A percentile compares a stretch with the other conserved stretches of the same genome.
These are phyloP conservation scores for Peromyscus aztecus DNA, from an alignment of 2,797 vertebrate species.

Conservation along the genomic window DNA sequence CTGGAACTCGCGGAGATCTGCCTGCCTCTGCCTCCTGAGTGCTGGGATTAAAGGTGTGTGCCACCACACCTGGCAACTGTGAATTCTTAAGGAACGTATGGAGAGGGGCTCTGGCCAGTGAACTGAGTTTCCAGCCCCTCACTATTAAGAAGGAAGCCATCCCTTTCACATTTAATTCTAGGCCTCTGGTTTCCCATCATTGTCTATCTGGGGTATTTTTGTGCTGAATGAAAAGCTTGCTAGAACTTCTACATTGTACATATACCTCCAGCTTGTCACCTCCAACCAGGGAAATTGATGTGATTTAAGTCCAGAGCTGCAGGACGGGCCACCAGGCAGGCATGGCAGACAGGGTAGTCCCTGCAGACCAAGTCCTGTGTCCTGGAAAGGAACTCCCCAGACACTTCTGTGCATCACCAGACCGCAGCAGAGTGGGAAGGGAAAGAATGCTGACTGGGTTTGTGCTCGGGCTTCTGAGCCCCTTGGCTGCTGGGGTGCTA, in stretches of 20 bases:
- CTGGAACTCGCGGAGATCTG: neutral
- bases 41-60: neutral
- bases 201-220: neutral
- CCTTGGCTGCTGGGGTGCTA: neutral
- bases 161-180: constrained; percentile 39
- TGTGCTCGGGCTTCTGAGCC: constrained; percentile 57
- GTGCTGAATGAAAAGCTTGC: neutral
- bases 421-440: constrained; percentile 26
- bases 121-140: neutral
- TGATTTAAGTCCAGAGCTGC: neutral
- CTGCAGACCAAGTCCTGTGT: constrained; percentile 50
- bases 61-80: neutral
- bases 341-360: neutral
- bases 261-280: neutral
- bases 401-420: constrained; percentile 61
- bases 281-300: neutral
- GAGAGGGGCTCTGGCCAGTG: neutral
- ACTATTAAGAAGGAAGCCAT: neutral
- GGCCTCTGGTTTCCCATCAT: neutral
- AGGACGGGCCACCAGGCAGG: neutral
- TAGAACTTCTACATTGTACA: neutral
- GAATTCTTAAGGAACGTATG: constrained; percentile 42
- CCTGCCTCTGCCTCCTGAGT: neutral
- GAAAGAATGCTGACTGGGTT: constrained; percentile 59
- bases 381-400: constrained; percentile 63